Percentiles rank a stretch among this genome's conserved stretches.
These are phyloP conservation scores for Drosophila nigricruria DNA, from an alignment of 2,888 invertebrate genomes.

Conservation along the genomic window DNA sequence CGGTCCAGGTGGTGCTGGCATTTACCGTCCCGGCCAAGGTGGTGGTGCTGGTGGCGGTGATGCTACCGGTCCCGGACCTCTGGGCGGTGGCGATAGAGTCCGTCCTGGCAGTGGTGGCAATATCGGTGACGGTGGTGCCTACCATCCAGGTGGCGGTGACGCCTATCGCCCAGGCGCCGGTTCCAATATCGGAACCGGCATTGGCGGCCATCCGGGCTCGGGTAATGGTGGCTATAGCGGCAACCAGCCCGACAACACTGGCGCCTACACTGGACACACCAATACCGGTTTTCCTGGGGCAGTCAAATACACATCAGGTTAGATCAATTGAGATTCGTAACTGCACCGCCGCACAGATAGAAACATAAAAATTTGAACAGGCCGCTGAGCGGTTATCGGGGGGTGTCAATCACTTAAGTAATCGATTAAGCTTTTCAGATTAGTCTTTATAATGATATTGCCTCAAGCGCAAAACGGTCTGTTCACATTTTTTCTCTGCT, in stretches of 20 bases:
- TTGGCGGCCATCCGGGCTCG: constrained; percentile 25
- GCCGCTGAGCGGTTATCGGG: constrained; percentile 31
- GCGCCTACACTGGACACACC: constrained; percentile 51
- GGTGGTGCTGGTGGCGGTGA: constrained; percentile 29
- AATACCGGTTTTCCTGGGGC: constrained; percentile 83
- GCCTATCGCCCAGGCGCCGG: constrained; percentile 39
- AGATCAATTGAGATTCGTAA: constrained; percentile 67
- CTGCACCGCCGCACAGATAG: constrained; percentile 37
- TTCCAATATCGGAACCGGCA: constrained; percentile 25
- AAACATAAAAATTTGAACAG: constrained; percentile 71
- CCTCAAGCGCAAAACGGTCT: constrained; percentile 39
- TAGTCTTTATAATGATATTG: not conserved
- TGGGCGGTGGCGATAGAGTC: constrained; percentile 21
- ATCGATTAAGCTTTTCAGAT: constrained; percentile 4
- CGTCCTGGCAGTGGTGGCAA: constrained; percentile 31
- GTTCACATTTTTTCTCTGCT: constrained; percentile 71
- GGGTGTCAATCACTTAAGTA: not conserved
- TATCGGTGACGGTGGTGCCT: constrained; percentile 25
- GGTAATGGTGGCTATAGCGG: constrained; percentile 27
- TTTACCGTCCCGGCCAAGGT: constrained; percentile 25
- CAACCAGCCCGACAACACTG: constrained; percentile 29
- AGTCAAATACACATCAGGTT: constrained; percentile 82
- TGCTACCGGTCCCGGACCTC: constrained; percentile 25
- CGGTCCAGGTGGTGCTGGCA: constrained; percentile 22
- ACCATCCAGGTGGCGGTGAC: constrained; percentile 37